phyloP scores from a whole-genome alignment of 2,797 vertebrate species.

The Carapus acus region DNA sequence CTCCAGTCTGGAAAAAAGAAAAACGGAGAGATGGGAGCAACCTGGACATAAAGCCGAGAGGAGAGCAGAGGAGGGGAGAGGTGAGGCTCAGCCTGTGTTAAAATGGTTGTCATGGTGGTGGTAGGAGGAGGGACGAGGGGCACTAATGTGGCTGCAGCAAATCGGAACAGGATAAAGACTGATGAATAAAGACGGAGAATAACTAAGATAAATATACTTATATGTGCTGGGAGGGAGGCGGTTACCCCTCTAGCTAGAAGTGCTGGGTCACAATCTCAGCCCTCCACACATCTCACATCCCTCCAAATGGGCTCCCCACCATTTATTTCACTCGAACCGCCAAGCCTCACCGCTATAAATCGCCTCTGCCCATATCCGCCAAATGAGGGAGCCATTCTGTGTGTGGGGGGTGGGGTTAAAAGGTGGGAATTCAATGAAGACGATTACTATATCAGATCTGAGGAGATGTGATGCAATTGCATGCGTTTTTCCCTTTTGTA shows the following conservation, averaged over 20 bases:
- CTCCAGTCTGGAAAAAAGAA: too few species aligned
- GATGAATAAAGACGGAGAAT: conserved; percentile 5
- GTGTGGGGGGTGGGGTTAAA: conserved; percentile 25
- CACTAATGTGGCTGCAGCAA: too few species aligned
- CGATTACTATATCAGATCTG: conserved; percentile 29
- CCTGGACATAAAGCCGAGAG: too few species aligned
- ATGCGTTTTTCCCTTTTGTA: conserved; percentile 1
- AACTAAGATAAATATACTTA: neutral
- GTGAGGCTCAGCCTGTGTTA: too few species aligned
- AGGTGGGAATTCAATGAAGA: conserved; percentile 29
- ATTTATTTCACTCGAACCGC: conserved; percentile 36
- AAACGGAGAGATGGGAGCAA: too few species aligned
- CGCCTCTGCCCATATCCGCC: conserved; percentile 27
- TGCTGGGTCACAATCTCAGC: conserved; percentile 29
- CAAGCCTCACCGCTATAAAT: conserved; percentile 26
- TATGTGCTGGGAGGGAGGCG: conserved; percentile 2
- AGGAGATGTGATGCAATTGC: conserved; percentile 18
- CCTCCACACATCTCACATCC: conserved; percentile 32
- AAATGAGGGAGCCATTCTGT: conserved; percentile 36
- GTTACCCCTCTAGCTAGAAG: conserved; percentile 20
- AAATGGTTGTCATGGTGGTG: too few species aligned
- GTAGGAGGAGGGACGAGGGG: too few species aligned
- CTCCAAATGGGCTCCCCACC: conserved; percentile 27
- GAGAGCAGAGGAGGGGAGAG: too few species aligned
- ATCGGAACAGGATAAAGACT: neutral